Evolutionary conservation across 37 sponge, comb jelly and placozoan species (phyloP), one percentile per base, ranked within the genome.

Genomic region (Agelas oroides): DNA sequence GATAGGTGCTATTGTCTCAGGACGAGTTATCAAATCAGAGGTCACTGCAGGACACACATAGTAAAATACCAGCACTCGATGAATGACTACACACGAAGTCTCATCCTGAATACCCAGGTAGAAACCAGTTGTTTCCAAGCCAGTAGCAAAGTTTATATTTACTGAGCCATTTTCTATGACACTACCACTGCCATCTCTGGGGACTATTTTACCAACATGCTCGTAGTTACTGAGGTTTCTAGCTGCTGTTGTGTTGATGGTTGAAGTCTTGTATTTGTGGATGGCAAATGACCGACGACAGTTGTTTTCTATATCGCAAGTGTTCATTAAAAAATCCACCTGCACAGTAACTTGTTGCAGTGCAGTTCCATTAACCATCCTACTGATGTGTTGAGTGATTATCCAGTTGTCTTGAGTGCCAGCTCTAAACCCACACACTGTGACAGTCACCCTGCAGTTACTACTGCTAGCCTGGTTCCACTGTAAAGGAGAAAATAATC

Each of bases 51-150:
- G 82, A 71, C 89, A 89, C 30, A 83, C 77, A 70, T 76, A 39
- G 59, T 89, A 89, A 57, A 71, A 89, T 32, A 89, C 79, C 31
- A 78, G n/a, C 24, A 89, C 34, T 35, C 79, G 71, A 53, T 31
- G 3, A 35, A 89, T 57, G 21, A 37, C 19, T 19, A 76, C 32
- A 71, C 89, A 89, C 13, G 89, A 38, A 65, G 77, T 81, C 60
- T 23, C 28, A 31, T 83, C 84, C 40, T 12, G 15, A 16, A 84
- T 34, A 24, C 79, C 78, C 27, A 89, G 23, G 36, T 83, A 89
- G 39, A 83, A n/a, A 30, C 84, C 84, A 61, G 25, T 61, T 55
- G 52, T 34, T 11, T 39, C 36, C 23, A 67, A 25, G 0, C 62
- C 64, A 24, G 79, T 78, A 0, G 12, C 6, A 54, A 80, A 80